A percentile compares a stretch with the other conserved stretches of the same genome.
These are phyloP conservation scores for Artemia sinica DNA, from an alignment of 2,888 invertebrate species.

Conservation along the genomic window DNA sequence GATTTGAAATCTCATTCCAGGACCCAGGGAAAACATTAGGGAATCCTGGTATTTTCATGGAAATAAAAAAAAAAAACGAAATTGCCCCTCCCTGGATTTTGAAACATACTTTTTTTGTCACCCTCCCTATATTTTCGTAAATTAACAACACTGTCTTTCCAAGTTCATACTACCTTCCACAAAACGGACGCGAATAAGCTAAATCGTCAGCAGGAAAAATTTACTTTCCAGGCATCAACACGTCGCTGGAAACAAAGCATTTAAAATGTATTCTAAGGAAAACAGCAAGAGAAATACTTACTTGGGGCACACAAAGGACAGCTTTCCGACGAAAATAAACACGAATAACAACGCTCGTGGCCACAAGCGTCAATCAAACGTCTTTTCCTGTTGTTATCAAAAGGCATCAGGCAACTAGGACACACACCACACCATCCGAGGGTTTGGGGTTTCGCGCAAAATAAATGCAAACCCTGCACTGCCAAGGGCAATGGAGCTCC, in stretches of 20 bases:
- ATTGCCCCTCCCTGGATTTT: too few relatives aligned
- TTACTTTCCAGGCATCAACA: neutral
- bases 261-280: neutral
- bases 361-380: slow-evolving; percentile 87
- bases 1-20: too few relatives aligned
- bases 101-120: too few relatives aligned
- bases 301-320: slow-evolving; percentile 58
- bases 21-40: too few relatives aligned
- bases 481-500: slow-evolving; percentile 2
- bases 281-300: neutral
- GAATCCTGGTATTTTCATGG: too few relatives aligned
- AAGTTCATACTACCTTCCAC: too few relatives aligned
- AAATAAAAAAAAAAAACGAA: too few relatives aligned
- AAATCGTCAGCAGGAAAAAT: too few relatives aligned
- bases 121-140: too few relatives aligned
- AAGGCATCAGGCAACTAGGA: slow-evolving; percentile 43
- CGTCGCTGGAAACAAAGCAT: neutral
- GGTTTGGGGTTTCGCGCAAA: neutral
- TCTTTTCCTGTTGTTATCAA: slow-evolving; percentile 89
- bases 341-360: slow-evolving; percentile 85
- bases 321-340: slow-evolving; percentile 77
- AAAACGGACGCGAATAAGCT: too few relatives aligned
- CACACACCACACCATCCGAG: slow-evolving; percentile 7
- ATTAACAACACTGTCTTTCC: too few relatives aligned
- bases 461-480: neutral